phyloP scores from a whole-genome alignment of 2,888 invertebrate genomes.

The Portevinia maculata region DNA sequence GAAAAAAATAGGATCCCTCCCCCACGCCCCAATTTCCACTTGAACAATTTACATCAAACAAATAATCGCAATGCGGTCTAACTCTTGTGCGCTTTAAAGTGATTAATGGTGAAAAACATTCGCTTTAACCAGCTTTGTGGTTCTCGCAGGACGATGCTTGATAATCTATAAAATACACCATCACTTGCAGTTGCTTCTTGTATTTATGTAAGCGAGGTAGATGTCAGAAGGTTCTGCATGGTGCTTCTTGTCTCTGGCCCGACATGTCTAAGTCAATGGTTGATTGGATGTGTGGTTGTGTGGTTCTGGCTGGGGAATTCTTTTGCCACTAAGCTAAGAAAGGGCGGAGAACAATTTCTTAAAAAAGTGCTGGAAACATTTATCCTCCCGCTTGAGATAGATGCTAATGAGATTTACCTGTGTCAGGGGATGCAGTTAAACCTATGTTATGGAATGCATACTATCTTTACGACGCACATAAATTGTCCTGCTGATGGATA shows the following conservation, averaged over 20 bases:
- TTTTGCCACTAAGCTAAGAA: neutral
- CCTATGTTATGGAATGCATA: too few relatives aligned
- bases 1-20: neutral
- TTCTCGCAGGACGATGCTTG: neutral
- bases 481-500: too few relatives aligned
- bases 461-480: too few relatives aligned
- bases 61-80: neutral
- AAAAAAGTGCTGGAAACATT: neutral
- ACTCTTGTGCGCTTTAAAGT: conserved; percentile 7
- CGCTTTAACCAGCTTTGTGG: conserved; percentile 20
- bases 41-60: conserved; percentile 3
- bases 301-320: conserved; percentile 5
- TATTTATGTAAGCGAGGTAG: conserved; percentile 4
- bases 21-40: conserved; percentile 1
- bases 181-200: conserved; percentile 5
- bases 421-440: neutral
- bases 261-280: conserved; percentile 48
- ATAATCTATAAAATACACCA: conserved; percentile 19
- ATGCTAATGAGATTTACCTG: neutral
- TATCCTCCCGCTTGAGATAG: neutral
- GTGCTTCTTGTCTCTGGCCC: conserved; percentile 18
- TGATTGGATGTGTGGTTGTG: conserved; percentile 31
- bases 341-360: neutral
- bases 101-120: neutral
- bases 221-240: conserved; percentile 13